These are phyloP conservation scores for Mesorhabditis belari DNA, from an alignment of 2,888 invertebrate genomes.

Conservation along the genomic window DNA sequence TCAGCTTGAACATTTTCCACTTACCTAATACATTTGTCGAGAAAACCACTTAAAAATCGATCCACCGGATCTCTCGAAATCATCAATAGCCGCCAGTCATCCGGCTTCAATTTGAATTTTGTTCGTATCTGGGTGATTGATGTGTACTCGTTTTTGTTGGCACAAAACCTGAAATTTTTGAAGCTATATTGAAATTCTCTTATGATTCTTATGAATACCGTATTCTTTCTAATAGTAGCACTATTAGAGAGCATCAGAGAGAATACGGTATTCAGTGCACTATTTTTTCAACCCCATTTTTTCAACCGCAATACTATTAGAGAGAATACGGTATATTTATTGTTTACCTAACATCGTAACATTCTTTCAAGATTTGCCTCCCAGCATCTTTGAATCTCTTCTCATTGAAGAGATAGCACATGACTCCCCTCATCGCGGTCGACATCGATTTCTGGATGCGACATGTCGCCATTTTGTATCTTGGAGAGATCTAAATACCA, in stretches of 20 bases:
- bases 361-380: conserved; percentile 15
- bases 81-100: conserved; percentile 26
- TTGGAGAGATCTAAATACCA: conserved; percentile 20
- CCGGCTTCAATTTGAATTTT: not conserved
- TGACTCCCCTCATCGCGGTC: conserved; percentile 37
- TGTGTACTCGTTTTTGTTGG: not conserved
- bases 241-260: no score
- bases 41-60: conserved; percentile 44
- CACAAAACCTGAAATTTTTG: not conserved
- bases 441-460: conserved; percentile 45
- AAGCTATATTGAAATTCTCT: not conserved
- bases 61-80: conserved; percentile 45
- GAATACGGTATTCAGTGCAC: no score
- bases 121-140: not conserved
- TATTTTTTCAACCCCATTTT: not conserved
- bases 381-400: conserved; percentile 11
- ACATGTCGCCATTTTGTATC: conserved; percentile 35
- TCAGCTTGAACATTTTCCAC: no score
- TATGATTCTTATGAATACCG: not conserved
- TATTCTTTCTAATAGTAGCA: no score
- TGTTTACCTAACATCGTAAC: conserved; percentile 12
- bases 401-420: conserved; percentile 36
- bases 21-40: conserved; percentile 46
- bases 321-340: not conserved
- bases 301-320: no score